Conservation (phyloP, 2,888 invertebrate species). For the Leptinotarsa rubiginosa region DNA sequence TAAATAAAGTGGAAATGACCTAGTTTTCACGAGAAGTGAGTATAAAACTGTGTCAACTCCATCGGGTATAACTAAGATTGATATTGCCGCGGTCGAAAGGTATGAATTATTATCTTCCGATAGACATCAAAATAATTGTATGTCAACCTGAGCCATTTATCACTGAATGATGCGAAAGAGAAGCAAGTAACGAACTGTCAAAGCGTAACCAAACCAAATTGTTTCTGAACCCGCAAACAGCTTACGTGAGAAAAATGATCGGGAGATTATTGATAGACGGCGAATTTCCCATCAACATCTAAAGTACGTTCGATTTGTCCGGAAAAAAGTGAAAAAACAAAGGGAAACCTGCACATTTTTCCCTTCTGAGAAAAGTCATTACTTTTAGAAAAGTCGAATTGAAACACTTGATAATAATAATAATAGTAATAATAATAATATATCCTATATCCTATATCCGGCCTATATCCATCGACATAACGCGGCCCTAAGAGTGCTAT, state of each 20-base stretch:
- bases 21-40: neutral
- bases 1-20: neutral
- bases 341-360: too few species aligned
- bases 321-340: too few species aligned
- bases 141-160: neutral
- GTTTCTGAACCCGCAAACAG: slow-evolving; percentile 7
- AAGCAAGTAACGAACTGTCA: neutral
- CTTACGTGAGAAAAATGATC: neutral
- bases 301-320: neutral
- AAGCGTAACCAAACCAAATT: slow-evolving; percentile 14
- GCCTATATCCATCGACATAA: too few species aligned
- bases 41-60: neutral
- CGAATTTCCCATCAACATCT: neutral
- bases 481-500: too few species aligned
- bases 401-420: too few species aligned
- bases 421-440: too few species aligned
- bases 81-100: neutral
- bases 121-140: neutral
- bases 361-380: too few species aligned
- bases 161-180: neutral
- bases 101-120: slow-evolving; percentile 5
- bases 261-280: neutral
- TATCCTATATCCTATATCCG: too few species aligned
- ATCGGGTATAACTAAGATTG: slow-evolving; percentile 1
- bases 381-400: too few species aligned